These are phyloP conservation scores for Mixornis gularis DNA, from an alignment of 2,113 vertebrate genomes.

Conservation along the genomic window DNA sequence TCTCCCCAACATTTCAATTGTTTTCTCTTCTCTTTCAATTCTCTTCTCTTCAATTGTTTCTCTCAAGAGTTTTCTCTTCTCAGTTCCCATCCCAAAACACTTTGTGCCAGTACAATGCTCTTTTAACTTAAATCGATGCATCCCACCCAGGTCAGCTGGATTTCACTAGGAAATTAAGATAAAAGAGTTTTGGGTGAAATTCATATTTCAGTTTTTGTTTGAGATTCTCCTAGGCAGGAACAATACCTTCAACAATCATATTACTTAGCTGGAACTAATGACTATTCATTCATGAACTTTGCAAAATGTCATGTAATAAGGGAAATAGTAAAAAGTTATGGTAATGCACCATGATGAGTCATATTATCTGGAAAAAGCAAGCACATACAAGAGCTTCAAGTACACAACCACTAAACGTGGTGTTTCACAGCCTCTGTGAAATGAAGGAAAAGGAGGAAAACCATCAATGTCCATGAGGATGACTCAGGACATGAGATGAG, in stretches of 20 bases:
- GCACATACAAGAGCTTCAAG: background rate
- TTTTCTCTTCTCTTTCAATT: background rate
- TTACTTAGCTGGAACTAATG: background rate
- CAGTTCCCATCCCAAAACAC: background rate
- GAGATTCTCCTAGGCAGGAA: background rate
- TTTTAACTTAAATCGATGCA: fast-evolving
- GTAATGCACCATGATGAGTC: background rate
- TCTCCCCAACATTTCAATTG: background rate
- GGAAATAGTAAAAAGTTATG: background rate
- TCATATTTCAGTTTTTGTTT: background rate
- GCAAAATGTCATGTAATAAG: background rate
- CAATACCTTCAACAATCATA: background rate
- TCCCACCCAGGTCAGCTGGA: background rate
- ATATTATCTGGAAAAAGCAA: background rate
- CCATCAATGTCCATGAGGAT: background rate
- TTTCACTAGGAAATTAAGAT: background rate
- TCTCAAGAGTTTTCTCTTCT: background rate
- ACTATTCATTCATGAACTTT: background rate
- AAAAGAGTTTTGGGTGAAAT: background rate
- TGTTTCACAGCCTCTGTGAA: background rate
- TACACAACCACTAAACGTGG: background rate
- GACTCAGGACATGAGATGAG: background rate
- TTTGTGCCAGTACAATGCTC: too few species aligned
- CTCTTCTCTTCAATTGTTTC: too few species aligned
- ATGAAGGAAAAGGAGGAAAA: background rate